Evolutionary conservation across 2,797 vertebrate species (phyloP), one percentile per base, ranked within the genome.

Genomic region (Sebastes ruberrimus): DNA sequence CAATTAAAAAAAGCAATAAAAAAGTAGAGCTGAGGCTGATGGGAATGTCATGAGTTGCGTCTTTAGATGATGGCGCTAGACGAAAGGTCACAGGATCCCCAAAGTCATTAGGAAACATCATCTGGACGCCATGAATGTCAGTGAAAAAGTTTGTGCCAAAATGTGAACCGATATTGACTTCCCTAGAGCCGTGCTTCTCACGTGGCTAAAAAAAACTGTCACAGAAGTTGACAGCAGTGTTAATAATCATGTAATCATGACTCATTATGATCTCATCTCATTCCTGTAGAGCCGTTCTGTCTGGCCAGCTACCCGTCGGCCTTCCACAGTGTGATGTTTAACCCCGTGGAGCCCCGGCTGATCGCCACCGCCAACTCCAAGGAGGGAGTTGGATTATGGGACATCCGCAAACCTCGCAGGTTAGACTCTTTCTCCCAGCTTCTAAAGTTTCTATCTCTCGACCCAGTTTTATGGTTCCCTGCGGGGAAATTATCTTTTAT

Each of bases 251-350:
- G 9, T 38, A 3, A 59, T 9, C 27, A 4, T 11, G 46, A n/a
- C 4, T 53, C 16, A 35, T 67, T 27, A 14, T 33, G 33, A 10
- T 23, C 7, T 81, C 1, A 2, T 85, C 46, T 89, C 42, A 42
- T 57, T 80, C 67, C 86, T 74, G 82, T 88, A 99, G 99, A 99
- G 86, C 98, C 99, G 3, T 99, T 99, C 95, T 99, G 99, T 88
- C 92, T 99, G 97, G 99, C 99, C 90, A 98, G 98, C 90, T 99
- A 99, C 91, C 98, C 98, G 0, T 99, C 99, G 5, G 98, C 99
- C 55, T 99, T 99, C 93, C 99, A 99, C 94, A 99, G 99, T 57
- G 99, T 99, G 92, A 99, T 99, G 98, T 99, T 99, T 92, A 99
- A 99, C 93, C 99, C 99, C 0, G 97, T 98, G 78, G 99, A 99